Base-by-base conservation (phyloP, 64 coral and sea anemone species). In the Orbicella faveolata region DNA sequence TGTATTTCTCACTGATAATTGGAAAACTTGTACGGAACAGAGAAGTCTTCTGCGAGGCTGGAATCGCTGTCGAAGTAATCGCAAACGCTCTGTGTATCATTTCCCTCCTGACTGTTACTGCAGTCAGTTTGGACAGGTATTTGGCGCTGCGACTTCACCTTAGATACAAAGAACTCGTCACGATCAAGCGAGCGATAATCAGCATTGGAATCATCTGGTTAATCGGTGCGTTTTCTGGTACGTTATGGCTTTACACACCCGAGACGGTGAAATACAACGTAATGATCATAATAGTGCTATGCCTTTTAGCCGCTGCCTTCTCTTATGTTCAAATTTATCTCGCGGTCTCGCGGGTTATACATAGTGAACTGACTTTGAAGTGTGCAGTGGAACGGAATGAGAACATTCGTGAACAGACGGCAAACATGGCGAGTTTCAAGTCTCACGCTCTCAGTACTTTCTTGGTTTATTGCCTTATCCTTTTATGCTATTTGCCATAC, bases 81-180 rank as follows among this genome's bases (percentile, higher is more conserved):
- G 86, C 73, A 37, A 88, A 78, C n/a, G 75, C 86, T n/a, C 17
- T 88, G 52, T 75, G 86, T 76, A 88, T 88, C 1, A 78, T 88
- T 23, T 88, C 86, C 20, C 52, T 88, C 9, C 44, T 88, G 8
- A 88, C 74, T 78, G 75, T 61, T 62, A 77, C 86, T 61, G 75
- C 86, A 2, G 75, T 88, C n/a, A 88, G 86, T 25, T 2, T 88
- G 15, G 86, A 88, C 72, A 75, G 86, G 13, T 76, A 78, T 78
- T 37, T 88, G 75, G 86, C 86, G 8, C 8, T 88, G 12, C 13
- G 34, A 59, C 75, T 88, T 36, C 86, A 88, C 51, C 70, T 88
- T 19, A 34, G 86, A 62, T 88, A 88, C 20, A 75, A 78, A 23
- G 73, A 88, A 51, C 52, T 88, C 9, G 64, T 88, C 6, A 88